These are phyloP conservation scores for Drosophila ananassae DNA, from an alignment of 1,140 invertebrate species.

Conservation along the genomic window DNA sequence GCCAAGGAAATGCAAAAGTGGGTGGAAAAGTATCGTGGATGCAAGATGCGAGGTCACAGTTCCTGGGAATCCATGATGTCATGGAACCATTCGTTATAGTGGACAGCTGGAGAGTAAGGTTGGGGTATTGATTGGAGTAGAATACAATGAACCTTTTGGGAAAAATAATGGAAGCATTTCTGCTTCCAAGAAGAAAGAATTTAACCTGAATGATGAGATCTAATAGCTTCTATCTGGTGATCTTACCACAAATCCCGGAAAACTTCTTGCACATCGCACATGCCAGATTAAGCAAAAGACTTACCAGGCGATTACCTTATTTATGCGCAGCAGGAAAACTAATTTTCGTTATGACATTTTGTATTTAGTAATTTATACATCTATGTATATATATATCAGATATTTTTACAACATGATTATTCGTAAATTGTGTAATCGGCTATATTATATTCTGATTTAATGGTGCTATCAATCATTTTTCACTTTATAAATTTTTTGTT, in stretches of 20 bases:
- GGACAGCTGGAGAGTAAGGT: slow-evolving; percentile 92
- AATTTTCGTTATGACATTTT: slow-evolving; percentile 57
- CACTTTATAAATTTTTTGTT: slow-evolving; percentile 20
- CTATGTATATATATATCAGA: slow-evolving; percentile 63
- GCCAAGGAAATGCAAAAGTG: slow-evolving; percentile 87
- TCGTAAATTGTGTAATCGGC: slow-evolving; percentile 54
- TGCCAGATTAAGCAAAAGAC: slow-evolving; percentile 33
- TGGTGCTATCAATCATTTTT: slow-evolving; percentile 51
- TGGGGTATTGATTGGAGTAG: slow-evolving; percentile 95
- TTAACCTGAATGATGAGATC: slow-evolving; percentile 89
- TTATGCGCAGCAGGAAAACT: slow-evolving; percentile 26
- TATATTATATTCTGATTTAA: slow-evolving; percentile 52
- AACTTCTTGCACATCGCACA: slow-evolving; percentile 25
- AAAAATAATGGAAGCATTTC: slow-evolving; percentile 97
- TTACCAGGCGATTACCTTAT: slow-evolving; percentile 24
- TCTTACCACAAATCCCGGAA: background rate
- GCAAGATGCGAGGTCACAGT: slow-evolving; percentile 93
- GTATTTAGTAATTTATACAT: slow-evolving; percentile 66
- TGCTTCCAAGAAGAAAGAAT: slow-evolving; percentile 94
- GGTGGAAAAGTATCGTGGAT: slow-evolving; percentile 86
- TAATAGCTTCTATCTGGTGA: slow-evolving; percentile 27
- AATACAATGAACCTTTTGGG: slow-evolving; percentile 97
- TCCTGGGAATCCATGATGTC: slow-evolving; percentile 88
- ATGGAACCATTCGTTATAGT: slow-evolving; percentile 92
- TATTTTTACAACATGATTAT: slow-evolving; percentile 65